Base-by-base conservation (phyloP, 2,888 invertebrate genomes). In the Oscheius onirici region DNA sequence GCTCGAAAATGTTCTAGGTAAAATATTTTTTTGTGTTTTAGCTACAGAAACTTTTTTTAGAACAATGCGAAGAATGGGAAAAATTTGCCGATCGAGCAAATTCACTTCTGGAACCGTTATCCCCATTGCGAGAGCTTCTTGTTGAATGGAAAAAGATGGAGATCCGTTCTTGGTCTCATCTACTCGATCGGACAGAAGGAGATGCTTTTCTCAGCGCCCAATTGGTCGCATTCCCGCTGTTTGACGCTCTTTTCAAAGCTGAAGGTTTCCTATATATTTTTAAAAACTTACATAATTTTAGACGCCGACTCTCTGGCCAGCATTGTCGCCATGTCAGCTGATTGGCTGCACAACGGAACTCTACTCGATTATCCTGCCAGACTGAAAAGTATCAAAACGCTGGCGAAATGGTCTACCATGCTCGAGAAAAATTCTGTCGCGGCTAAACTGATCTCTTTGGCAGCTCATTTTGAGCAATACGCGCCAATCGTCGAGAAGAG, bases 381-480 rank as follows among this genome's bases (percentile, higher is more conserved):
- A 71, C 89, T 97, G 68, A 91, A 92, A 72, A 91, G 96, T 1
- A 88, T 97, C 3, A 91, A 91, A 73, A 69, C 63, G 0, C 55
- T 76, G 3, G 69, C 73, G 11, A 22, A 57, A 40, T 78, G 78
- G 78, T 73, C 80, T n/a, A 46, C 60, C 41, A 43, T 67, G 22
- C 55, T 63, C 22, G 71, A 60, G 22, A 69, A 77, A 28, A 24
- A 54, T 6, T 28, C 26, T 20, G 28, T 81, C 40, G 63, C 72
- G 1, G 54, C 15, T 11, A 68, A 76, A 51, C 66, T 88, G 20
- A 86, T 87, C 86, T 88, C 88, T 88, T 88, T 94, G 1, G 91
- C 93, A 88, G 91, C 92, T 85, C 95, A 94, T 88, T 97, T 95
- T 87, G 89, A 90, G 0, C 94, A 95, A 88, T 96, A 95, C 61